Evolutionary conservation across 2,888 invertebrate species (phyloP).

Genomic region (Palloptera scutellata): DNA sequence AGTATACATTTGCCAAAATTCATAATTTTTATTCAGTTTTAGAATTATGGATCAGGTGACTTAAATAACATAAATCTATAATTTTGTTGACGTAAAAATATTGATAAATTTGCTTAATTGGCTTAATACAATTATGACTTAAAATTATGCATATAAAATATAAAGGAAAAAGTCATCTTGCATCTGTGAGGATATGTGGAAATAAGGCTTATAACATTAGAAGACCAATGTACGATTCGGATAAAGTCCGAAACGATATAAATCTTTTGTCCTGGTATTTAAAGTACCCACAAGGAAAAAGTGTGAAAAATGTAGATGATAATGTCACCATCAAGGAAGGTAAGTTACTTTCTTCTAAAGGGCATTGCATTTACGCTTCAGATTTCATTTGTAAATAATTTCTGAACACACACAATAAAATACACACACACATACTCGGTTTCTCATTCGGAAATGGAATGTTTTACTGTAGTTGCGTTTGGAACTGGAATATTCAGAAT

Average conservation of each 20-base stretch:
- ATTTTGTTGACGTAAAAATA: slow-evolving; percentile 3
- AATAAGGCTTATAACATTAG: slow-evolving; percentile 80
- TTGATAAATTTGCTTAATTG: slow-evolving; percentile 12
- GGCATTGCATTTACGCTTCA: slow-evolving; percentile 5
- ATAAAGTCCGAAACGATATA: slow-evolving; percentile 85
- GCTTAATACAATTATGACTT: not conserved
- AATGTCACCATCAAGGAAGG: slow-evolving; percentile 49
- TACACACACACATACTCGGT: slow-evolving; percentile 37
- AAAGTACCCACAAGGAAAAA: slow-evolving; percentile 74
- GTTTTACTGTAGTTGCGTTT: no score
- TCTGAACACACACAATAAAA: slow-evolving; percentile 11
- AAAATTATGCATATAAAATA: slow-evolving; percentile 27
- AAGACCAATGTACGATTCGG: slow-evolving; percentile 73
- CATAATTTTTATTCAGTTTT: not conserved
- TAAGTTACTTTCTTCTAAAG: slow-evolving; percentile 35
- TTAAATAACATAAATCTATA: not conserved
- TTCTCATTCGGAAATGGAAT: slow-evolving; percentile 24
- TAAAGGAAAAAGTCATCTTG: slow-evolving; percentile 81
- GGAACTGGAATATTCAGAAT: no score
- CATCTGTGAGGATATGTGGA: slow-evolving; percentile 85
- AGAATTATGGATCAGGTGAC: not conserved
- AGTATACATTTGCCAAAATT: slow-evolving; percentile 40
- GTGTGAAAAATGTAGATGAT: slow-evolving; percentile 45
- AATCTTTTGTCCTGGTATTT: slow-evolving; percentile 87
- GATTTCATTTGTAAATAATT: slow-evolving; percentile 31